These are phyloP conservation scores for Aphidius colemani DNA, from an alignment of 2,888 invertebrate genomes.

Conservation along the genomic window DNA sequence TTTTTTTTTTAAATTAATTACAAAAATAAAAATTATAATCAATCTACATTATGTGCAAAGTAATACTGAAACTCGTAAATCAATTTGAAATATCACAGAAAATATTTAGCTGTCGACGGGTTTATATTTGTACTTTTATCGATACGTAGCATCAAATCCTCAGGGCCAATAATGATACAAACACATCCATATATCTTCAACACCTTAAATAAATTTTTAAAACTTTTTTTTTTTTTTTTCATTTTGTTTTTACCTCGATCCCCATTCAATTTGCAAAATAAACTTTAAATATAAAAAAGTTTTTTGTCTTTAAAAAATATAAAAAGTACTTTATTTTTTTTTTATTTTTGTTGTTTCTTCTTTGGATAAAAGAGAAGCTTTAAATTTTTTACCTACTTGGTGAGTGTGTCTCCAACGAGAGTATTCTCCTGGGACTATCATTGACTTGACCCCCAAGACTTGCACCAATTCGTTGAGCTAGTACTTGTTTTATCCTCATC, in stretches of 20 bases:
- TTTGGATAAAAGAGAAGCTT: neutral
- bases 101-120: too few species aligned
- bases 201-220: constrained; percentile 5
- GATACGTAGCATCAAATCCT: constrained; percentile 6
- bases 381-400: constrained; percentile 14
- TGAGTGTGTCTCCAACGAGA: constrained; percentile 8
- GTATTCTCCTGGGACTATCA: constrained; percentile 17
- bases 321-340: neutral
- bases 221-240: neutral
- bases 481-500: constrained; percentile 13
- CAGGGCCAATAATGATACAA: constrained; percentile 2
- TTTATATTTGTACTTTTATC: constrained; percentile 17
- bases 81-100: constrained; percentile 9
- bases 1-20: constrained; percentile 12
- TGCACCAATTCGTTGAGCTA: constrained; percentile 31
- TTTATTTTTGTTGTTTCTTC: neutral
- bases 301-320: neutral
- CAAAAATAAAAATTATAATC: neutral
- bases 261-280: too few species aligned
- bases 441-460: constrained; percentile 25
- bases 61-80: constrained; percentile 13
- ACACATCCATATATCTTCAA: constrained; percentile 5
- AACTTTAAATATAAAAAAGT: neutral
- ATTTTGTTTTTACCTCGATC: neutral
- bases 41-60: neutral